Conservation (phyloP, 2,113 vertebrate species). For the Corynorhinus townsendii region DNA sequence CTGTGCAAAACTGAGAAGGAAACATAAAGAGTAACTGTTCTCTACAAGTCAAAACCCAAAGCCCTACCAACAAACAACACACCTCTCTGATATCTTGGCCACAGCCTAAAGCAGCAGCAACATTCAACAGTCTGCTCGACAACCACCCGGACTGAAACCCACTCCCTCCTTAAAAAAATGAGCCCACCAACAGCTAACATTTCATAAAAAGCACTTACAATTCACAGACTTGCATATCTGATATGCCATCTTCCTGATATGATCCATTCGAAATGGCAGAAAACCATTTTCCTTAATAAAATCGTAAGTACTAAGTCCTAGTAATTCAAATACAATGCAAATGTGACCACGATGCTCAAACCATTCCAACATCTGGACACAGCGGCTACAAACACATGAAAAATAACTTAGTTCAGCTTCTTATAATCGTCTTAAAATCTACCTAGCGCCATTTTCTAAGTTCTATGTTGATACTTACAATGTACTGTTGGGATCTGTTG, state of each 20-base stretch:
- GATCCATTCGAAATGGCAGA: slow-evolving; percentile 88
- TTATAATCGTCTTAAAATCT: background rate
- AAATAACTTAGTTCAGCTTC: background rate
- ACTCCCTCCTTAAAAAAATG: background rate
- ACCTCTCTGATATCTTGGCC: background rate
- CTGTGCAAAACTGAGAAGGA: slow-evolving; percentile 86
- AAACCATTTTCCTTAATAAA: slow-evolving; percentile 94
- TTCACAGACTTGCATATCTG: slow-evolving; percentile 89
- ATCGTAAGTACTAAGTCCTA: slow-evolving; percentile 93
- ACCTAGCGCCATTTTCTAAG: background rate
- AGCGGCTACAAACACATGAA: slow-evolving; percentile 77
- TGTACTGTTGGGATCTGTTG: slow-evolving; percentile 79
- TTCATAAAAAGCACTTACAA: slow-evolving; percentile 82
- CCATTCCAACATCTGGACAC: slow-evolving; percentile 91
- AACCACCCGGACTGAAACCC: background rate
- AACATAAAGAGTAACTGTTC: background rate
- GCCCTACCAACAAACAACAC: background rate
- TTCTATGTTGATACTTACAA: slow-evolving; percentile 66
- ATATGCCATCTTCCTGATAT: slow-evolving; percentile 89
- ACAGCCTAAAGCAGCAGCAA: background rate
- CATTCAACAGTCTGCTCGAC: background rate
- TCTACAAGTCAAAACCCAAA: background rate
- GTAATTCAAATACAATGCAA: slow-evolving; percentile 90
- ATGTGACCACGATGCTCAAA: slow-evolving; percentile 90
- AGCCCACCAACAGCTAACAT: background rate